Base-by-base conservation (phyloP, 2,888 invertebrate genomes). In the Dynastes tityus region DNA sequence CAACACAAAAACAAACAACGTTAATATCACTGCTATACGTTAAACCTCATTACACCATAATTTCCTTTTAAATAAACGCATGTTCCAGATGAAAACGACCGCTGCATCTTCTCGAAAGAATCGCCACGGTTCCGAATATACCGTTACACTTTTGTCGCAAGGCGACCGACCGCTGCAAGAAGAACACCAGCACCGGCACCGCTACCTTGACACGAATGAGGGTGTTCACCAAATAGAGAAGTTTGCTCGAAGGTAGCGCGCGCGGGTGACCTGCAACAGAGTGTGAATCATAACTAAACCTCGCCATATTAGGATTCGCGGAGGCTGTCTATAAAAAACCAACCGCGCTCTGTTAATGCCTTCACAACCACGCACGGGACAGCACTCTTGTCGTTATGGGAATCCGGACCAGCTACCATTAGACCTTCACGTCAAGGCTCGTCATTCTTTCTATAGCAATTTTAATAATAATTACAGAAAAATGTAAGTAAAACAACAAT, bases 191-290 rank as follows among this genome's bases (percentile, higher is more conserved):
- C 55, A 53, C 51, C 40, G 68, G 22, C 68, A 58, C 68, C 75
- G 75, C 78, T 76, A 75, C 78, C 78, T 78, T 78, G 78, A 78
- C 78, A 78, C 74, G 78, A 78, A 78, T 78, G 75, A 78, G 78
- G 75, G 78, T 78, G 78, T 75, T 75, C 58, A 32, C 77, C 77
- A 77, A 77, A 70, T 71, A 77, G 77, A 77, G 77, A 71, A 77
- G 77, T 51, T 64, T 29, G 71, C 61, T 55, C 40, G 37, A 65
- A 45, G 53, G 68, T 68, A 55, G 67, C 74, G 75, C 74, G 75
- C 78, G 75, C 71, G 68, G 68, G 75, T 75, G 78, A 75, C 75
- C 77, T 67, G 75, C 78, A 68, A 75, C 74, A 51, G 58, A 76
- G 75, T 68, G 74, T 74, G 78, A 75, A 78, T 74, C 74, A 75